These are phyloP conservation scores for Trichopoda pennipes DNA, from an alignment of 2,888 invertebrate genomes.

Conservation along the genomic window DNA sequence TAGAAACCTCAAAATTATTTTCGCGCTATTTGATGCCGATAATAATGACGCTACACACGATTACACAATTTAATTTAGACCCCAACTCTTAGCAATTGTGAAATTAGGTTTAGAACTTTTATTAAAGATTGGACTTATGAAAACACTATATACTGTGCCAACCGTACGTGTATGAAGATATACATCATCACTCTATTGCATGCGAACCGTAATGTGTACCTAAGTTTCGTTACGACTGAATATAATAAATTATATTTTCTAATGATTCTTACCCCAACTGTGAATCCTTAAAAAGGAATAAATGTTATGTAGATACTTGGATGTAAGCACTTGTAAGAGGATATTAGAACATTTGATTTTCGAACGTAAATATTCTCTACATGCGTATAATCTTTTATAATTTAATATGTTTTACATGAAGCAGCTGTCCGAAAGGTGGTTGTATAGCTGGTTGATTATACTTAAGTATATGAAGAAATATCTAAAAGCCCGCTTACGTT, in stretches of 20 bases:
- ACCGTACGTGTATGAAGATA: too few species aligned
- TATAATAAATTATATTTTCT: background rate
- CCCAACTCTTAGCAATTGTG: too few species aligned
- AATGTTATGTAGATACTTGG: background rate
- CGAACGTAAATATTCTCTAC: background rate
- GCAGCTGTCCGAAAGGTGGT: conserved; percentile 6
- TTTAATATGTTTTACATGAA: conserved; percentile 44
- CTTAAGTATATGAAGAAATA: background rate
- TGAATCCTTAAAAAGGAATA: background rate
- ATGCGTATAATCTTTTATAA: conserved; percentile 11
- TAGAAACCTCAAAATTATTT: too few species aligned
- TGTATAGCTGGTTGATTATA: conserved; percentile 28
- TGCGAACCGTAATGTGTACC: too few species aligned
- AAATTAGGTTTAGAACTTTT: too few species aligned
- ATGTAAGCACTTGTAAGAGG: background rate
- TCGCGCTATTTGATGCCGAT: too few species aligned
- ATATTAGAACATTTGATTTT: background rate
- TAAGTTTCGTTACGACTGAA: too few species aligned
- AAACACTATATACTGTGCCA: too few species aligned
- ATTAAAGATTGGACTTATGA: too few species aligned
- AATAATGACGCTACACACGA: too few species aligned
- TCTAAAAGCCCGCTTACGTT: background rate
- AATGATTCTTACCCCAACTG: background rate
- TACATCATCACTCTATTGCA: too few species aligned
- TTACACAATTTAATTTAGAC: too few species aligned